phyloP scores from a whole-genome alignment of 30 jellyfish, hydroid and myxozoan species.

The Hydractinia symbiolongicarpus region DNA sequence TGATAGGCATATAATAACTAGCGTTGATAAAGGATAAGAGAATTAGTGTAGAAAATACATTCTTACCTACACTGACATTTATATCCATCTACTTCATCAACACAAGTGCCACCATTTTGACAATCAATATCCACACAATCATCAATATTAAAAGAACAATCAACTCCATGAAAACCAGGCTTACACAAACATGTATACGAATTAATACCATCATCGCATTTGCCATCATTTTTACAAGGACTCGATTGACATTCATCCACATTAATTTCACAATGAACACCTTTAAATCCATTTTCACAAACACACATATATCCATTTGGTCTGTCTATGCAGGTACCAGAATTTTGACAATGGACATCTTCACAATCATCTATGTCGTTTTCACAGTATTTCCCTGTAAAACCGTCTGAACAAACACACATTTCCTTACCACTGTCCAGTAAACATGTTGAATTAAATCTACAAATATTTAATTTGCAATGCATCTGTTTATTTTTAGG shows the following conservation, averaged over 20 bases:
- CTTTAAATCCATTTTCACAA: conserved; percentile 76
- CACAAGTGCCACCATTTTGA: conserved; percentile 84
- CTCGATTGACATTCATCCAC: conserved; percentile 45
- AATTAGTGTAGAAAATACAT: background rate
- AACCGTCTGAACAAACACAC: conserved; percentile 70
- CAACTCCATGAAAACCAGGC: conserved; percentile 71
- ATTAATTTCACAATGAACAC: conserved; percentile 55
- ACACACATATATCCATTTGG: conserved; percentile 65
- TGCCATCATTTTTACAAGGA: conserved; percentile 67
- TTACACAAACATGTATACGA: conserved; percentile 52
- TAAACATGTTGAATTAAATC: conserved; percentile 59
- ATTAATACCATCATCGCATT: conserved; percentile 57
- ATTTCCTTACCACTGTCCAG: conserved; percentile 30
- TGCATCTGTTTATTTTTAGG: conserved; percentile 11
- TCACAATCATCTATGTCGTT: conserved; percentile 62
- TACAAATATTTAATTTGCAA: conserved; percentile 68
- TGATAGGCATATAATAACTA: background rate
- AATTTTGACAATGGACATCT: conserved; percentile 49
- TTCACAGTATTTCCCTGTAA: conserved; percentile 77
- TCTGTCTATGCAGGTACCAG: conserved; percentile 74
- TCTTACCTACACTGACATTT: conserved; percentile 83
- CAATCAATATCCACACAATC: conserved; percentile 71
- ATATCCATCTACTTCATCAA: conserved; percentile 48
- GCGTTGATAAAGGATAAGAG: background rate
- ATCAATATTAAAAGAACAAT: conserved; percentile 72